Evolutionary conservation across 1,140 invertebrate genomes (phyloP).

Genomic region (Hycleus phaleratus): DNA sequence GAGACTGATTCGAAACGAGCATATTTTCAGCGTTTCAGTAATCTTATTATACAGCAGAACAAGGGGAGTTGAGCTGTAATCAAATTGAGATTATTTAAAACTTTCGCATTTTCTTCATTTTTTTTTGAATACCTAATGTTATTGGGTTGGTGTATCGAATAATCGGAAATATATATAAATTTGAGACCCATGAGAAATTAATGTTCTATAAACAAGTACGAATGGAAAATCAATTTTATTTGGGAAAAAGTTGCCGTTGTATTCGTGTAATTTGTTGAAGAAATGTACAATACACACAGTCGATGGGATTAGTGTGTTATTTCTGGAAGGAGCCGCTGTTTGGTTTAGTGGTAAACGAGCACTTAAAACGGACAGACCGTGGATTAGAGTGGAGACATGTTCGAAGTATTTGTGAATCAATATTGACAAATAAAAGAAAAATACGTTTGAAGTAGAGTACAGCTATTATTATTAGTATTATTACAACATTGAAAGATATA

Average conservation of each 20-base stretch:
- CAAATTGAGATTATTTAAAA: neutral
- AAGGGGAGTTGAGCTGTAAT: no score
- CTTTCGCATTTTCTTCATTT: neutral
- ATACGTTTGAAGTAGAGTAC: slow-evolving; percentile 10
- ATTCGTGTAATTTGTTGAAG: no score
- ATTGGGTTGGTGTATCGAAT: no score
- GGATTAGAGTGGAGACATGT: slow-evolving; percentile 12
- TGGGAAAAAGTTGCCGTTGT: no score
- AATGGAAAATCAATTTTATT: no score
- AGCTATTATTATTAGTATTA: slow-evolving; percentile 3
- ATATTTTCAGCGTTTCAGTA: neutral
- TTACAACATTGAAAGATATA: slow-evolving; percentile 10
- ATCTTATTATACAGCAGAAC: neutral
- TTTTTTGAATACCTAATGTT: neutral
- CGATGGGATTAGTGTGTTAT: no score
- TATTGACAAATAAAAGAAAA: slow-evolving; percentile 19
- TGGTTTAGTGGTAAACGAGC: slow-evolving; percentile 1
- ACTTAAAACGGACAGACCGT: slow-evolving; percentile 7
- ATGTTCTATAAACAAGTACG: no score
- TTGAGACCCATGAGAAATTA: no score
- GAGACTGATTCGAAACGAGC: neutral
- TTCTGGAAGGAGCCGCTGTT: neutral
- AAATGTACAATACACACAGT: no score
- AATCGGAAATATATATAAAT: no score
- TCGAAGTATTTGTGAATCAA: slow-evolving; percentile 18